Evolutionary conservation across 1,140 invertebrate species (phyloP).

Genomic region (Nixonia krombeini): DNA sequence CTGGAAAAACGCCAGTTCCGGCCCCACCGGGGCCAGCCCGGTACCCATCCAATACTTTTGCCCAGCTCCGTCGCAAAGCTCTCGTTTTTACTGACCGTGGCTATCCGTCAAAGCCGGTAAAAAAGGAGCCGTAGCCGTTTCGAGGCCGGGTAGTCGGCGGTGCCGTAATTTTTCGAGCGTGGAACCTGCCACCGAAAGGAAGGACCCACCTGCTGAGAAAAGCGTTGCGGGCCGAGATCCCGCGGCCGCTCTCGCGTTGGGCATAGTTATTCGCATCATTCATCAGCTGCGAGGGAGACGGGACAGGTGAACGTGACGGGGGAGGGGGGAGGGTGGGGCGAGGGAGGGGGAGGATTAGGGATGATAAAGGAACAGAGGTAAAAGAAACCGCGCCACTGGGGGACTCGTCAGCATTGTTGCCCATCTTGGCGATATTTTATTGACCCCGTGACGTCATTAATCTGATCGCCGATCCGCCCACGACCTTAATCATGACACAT

Average conservation of each 20-base stretch:
- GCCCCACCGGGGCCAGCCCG: too few species aligned
- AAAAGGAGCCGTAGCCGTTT: too few species aligned
- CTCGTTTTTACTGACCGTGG: slow-evolving; percentile 34
- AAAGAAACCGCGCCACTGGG: slow-evolving; percentile 37
- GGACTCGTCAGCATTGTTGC: slow-evolving; percentile 59
- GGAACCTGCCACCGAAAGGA: slow-evolving; percentile 43
- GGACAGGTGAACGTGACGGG: too few species aligned
- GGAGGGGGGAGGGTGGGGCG: too few species aligned
- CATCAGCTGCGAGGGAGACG: slow-evolving; percentile 63
- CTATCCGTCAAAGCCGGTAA: slow-evolving; percentile 36
- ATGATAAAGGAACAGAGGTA: slow-evolving; percentile 8
- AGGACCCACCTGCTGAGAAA: slow-evolving; percentile 65
- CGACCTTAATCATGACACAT: slow-evolving; percentile 63
- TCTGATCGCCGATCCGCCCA: slow-evolving; percentile 62
- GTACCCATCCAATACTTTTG: too few species aligned
- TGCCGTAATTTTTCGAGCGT: slow-evolving; percentile 27
- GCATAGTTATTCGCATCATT: slow-evolving; percentile 67
- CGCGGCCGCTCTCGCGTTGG: slow-evolving; percentile 47
- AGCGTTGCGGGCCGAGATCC: slow-evolving; percentile 42
- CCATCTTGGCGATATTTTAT: slow-evolving; percentile 63
- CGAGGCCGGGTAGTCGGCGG: too few species aligned
- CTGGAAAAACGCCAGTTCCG: too few species aligned
- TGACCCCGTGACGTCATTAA: slow-evolving; percentile 69
- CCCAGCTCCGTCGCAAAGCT: too few species aligned
- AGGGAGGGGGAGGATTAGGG: slow-evolving; percentile 20